These are phyloP conservation scores for Ciconia maguari DNA, from an alignment of 2,113 vertebrate species.

Conservation along the genomic window DNA sequence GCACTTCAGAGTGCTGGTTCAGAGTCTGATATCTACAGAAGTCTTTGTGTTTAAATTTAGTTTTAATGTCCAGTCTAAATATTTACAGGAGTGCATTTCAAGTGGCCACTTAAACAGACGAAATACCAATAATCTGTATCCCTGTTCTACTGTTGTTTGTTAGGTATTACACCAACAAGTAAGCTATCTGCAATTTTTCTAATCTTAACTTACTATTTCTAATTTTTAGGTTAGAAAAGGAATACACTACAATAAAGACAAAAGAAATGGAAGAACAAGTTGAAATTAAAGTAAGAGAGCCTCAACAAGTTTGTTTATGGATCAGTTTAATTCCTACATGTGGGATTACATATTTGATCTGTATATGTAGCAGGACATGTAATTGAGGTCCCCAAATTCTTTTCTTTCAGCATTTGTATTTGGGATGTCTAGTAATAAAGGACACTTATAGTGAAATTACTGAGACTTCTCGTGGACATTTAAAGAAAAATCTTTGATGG, in stretches of 20 bases:
- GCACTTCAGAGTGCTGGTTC: neutral
- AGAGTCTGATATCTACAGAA: neutral
- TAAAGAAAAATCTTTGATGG: neutral
- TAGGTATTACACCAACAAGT: neutral
- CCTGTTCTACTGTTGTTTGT: neutral
- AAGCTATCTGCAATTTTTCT: neutral
- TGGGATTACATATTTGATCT: neutral
- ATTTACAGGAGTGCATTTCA: neutral
- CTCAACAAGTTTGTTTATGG: neutral
- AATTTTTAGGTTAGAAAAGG: constrained; percentile 91
- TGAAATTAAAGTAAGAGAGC: constrained; percentile 91
- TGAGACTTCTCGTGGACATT: neutral
- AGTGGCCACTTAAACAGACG: neutral
- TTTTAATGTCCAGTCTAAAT: neutral
- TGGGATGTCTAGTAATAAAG: neutral
- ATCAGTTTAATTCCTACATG: neutral
- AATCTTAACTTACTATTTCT: neutral
- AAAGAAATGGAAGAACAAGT: constrained; percentile 99
- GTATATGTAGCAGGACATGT: neutral
- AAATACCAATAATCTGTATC: neutral
- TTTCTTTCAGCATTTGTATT: neutral
- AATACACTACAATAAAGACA: constrained; percentile 99
- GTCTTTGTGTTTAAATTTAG: neutral
- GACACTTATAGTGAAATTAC: neutral
- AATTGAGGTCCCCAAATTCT: neutral